phyloP scores from a whole-genome alignment of 1,140 invertebrate genomes.

The Andrena cerasifolii region DNA sequence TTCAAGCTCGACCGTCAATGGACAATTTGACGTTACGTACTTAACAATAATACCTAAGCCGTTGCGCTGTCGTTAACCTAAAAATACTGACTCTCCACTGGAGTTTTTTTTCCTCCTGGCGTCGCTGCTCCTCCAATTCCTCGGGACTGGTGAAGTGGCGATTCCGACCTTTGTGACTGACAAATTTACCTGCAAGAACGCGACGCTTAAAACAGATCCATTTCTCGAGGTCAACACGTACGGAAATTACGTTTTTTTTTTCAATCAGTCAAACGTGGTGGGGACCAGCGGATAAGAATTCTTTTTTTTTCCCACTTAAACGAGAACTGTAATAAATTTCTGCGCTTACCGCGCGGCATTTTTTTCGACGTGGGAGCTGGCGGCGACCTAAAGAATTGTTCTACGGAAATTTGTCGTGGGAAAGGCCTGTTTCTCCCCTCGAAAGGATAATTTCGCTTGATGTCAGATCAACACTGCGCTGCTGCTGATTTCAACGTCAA shows the following conservation, averaged over 20 bases:
- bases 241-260: conserved; percentile 12
- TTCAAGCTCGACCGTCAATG: conserved; percentile 42
- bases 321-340: conserved; percentile 10
- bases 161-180: conserved; percentile 95
- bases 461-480: conserved; percentile 46
- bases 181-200: conserved; percentile 88
- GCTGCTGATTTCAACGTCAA: conserved; percentile 47
- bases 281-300: conserved; percentile 3
- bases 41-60: conserved; percentile 58
- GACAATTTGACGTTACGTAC: conserved; percentile 55
- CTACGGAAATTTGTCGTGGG: conserved; percentile 33
- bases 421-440: background rate
- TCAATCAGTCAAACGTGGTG: background rate
- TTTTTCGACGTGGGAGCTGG: background rate
- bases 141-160: conserved; percentile 97
- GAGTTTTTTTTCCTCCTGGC: conserved; percentile 88
- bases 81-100: conserved; percentile 86
- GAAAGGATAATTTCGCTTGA: conserved; percentile 34
- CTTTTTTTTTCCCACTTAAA: background rate
- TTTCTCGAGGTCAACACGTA: conserved; percentile 18
- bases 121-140: conserved; percentile 93
- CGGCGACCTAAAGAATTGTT: conserved; percentile 10
- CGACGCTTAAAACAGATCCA: background rate
- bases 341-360: conserved; percentile 53
- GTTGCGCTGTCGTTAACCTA: conserved; percentile 67